Base-by-base conservation (phyloP, 2,113 vertebrate genomes). In the Tenebrosternarchus preto region DNA sequence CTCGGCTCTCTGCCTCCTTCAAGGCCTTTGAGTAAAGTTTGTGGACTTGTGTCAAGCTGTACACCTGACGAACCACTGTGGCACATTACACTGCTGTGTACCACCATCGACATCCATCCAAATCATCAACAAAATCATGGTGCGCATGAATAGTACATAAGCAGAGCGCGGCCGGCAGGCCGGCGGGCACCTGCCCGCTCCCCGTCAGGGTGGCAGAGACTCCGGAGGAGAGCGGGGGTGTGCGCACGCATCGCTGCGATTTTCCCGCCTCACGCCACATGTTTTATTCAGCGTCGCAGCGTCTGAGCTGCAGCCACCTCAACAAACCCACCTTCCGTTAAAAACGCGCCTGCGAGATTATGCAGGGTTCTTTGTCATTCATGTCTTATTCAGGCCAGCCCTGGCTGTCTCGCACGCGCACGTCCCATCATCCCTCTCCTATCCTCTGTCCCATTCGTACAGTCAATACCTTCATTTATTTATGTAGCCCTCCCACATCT, bases 341-440 rank as follows among this genome's bases (percentile, higher is more conserved):
- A 78, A 81, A 74, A 43, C 9, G 17, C 81, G 17, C 81, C 66
- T 64, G 43, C 12, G 27, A 19, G 39, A 82, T 85, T 88, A 85
- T 87, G 88, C 82, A 81, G 82, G 78, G 69, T 73, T 61, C 72
- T 84, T 50, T 83, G 77, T 78, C 84, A 84, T 75, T 86, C 82
- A 60, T 81, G 57, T 89, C 85, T 88, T 84, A 85, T 88, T 90
- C 81, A 85, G 83, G 84, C 20, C 78, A 64, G 83, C 85, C 86
- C 88, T n/a, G 39, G 70, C 25, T 25, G 78, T 83, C 86, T 76
- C 43, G 43, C 43, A 15, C 43, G 9, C 43, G 7, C 43, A 82
- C 86, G 81, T 55, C 84, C 50, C 66, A n/a, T 73, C 63, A 24
- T 61, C 25, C 5, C 56, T 60, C 19, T 39, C 81, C 85, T 88